Base-by-base conservation (phyloP, 2,797 vertebrate species). In the Muscicapa striata region DNA sequence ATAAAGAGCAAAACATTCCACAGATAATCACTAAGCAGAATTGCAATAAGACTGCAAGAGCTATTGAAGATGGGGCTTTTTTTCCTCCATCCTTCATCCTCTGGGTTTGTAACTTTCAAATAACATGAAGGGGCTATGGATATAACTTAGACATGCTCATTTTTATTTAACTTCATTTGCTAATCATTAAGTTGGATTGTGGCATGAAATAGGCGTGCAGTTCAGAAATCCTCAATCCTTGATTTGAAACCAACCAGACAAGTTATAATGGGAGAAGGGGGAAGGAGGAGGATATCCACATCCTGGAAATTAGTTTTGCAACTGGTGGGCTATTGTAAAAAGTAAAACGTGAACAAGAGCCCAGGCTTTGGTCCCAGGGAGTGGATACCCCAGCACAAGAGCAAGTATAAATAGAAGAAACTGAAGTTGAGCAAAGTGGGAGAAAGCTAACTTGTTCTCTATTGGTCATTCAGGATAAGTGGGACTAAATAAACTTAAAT, bases 181-280 rank as follows among this genome's bases (percentile, higher is more conserved):
- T 51, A n/a, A 63, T 23, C 0, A 1, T 46, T 5, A 0, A 76
- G 32, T 16, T 30, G 5, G 19, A 70, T 20, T 40, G 20, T 23
- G 15, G 5, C 21, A 62, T 26, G 38, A 78, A 78, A 62, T 3
- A 82, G 5, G 5, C 12, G 70, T 66, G 9, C 4, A 7, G 15
- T 68, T 51, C 59, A n/a, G n/a, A 76, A 14, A 48, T 52, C 10
- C 13, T 55, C 19, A 87, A 55, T 10, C 34, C 15, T 34, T 64
- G 24, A 6, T 49, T 46, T 84, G 43, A 63, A 90, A 73, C 45
- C 4, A 23, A 48, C 41, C 58, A 36, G 32, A 32, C 7, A 38
- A 40, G 11, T 62, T 88, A 14, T 36, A 13, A 13, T 3, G 1
- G 4, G 27, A 45, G 20, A 73, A 59, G 9, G 7, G 4, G 11